These are phyloP conservation scores for Neotragus moschatus DNA, from an alignment of 2,113 vertebrate genomes.

Conservation along the genomic window DNA sequence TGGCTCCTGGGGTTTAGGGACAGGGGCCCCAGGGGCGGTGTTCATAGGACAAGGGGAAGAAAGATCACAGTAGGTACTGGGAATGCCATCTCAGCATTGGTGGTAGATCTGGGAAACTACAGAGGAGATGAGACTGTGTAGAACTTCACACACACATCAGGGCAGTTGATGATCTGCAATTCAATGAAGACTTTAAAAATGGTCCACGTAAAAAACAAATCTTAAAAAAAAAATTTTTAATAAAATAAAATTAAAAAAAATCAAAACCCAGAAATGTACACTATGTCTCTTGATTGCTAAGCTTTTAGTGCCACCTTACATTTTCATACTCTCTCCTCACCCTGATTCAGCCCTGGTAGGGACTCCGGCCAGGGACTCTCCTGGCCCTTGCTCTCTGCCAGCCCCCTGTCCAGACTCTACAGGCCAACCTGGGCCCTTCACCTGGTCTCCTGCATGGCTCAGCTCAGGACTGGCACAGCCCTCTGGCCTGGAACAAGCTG, in stretches of 20 bases:
- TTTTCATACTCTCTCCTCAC: neutral
- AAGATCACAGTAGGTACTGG: neutral
- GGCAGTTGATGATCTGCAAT: neutral
- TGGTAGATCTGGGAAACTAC: rapidly evolving
- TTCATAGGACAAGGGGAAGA: neutral
- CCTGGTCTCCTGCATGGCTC: neutral
- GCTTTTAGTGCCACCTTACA: neutral
- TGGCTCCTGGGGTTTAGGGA: neutral
- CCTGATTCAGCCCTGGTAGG: neutral
- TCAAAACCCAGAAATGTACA: neutral
- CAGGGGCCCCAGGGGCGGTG: neutral
- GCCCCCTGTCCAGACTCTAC: neutral
- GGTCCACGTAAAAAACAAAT: neutral
- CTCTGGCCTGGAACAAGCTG: rapidly evolving
- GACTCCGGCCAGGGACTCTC: neutral
- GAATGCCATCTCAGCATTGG: rapidly evolving
- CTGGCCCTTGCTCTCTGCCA: rapidly evolving
- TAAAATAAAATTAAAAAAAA: neutral
- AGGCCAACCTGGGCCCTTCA: too few species aligned
- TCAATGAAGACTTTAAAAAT: neutral
- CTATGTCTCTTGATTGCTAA: neutral
- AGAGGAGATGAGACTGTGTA: too few species aligned
- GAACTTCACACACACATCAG: neutral
- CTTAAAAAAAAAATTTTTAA: neutral
- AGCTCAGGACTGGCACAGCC: neutral